These are phyloP conservation scores for Linyphia triangularis DNA, from an alignment of 2,888 invertebrate species.

Conservation along the genomic window DNA sequence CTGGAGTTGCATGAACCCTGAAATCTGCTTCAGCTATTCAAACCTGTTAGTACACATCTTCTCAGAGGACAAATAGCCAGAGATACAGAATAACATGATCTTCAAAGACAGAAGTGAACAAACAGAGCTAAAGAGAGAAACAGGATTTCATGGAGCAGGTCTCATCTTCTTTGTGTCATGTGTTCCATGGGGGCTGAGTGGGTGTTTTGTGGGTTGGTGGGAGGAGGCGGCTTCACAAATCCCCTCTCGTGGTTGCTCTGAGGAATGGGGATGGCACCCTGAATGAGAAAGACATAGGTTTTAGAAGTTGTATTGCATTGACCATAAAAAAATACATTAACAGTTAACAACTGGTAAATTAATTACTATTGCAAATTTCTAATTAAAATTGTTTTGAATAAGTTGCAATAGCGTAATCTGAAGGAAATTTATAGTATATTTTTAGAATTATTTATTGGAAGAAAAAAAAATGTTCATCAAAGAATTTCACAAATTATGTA, in stretches of 20 bases:
- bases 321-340: no score
- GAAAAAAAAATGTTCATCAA: not conserved
- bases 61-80: not conserved
- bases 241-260: slow-evolving; percentile 52
- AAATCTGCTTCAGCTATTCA: not conserved
- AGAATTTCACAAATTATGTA: no score
- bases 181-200: slow-evolving; percentile 56
- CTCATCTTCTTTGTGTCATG: slow-evolving; percentile 62
- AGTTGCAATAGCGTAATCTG: no score
- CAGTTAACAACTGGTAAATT: no score
- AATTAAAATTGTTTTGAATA: no score
- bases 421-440: not conserved
- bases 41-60: not conserved
- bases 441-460: not conserved
- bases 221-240: slow-evolving; percentile 65
- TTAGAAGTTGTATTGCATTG: no score
- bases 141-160: not conserved
- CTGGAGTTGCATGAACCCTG: no score
- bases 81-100: not conserved
- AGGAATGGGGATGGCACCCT: slow-evolving; percentile 70
- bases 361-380: no score
- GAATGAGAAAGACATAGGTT: not conserved
- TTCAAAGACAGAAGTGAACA: not conserved
- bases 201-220: slow-evolving; percentile 56
- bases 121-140: slow-evolving; percentile 4